Evolutionary conservation across 2,888 invertebrate species (phyloP), one percentile per base, ranked within the genome.

Genomic region (Folsomia candida): DNA sequence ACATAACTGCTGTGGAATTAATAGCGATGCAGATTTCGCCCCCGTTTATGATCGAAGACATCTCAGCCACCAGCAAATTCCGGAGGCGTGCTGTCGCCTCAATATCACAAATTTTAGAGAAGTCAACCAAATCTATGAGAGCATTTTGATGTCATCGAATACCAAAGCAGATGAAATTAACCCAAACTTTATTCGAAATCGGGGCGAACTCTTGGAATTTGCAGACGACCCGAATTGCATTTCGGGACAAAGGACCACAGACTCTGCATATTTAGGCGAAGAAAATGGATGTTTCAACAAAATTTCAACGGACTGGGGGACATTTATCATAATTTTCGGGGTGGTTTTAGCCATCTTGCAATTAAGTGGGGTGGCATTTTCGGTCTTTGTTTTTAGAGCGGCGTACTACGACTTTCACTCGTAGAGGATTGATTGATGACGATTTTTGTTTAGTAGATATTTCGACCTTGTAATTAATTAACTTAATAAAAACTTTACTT

Each of bases 1-100:
- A 1, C 54, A 68, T 51, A 29, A 63, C 26, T 75, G 75, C 28
- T 75, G 75, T 51, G 75, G 73, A 25, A 69, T 75, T 11, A 68
- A 66, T 54, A 57, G 29, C 14, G 62, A 28, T 26, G n/a, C 18
- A 2, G 62, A 62, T n/a, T 62, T 62, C 62, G 2, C 14, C 26
- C 18, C 26, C 2, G 3, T 62, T n/a, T 62, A 62, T 26, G 20
- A 22, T 4, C 14, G 28, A 11, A 2, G 3, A 6, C 28, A 28
- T 26, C 9, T 20, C 14, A 6, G n/a, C 2, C 11, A 29, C 9
- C 62, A 62, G 28, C 2, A 4, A 18, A 62, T 62, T 20, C 62
- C 62, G 28, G 62, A 62, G n/a, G 62, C 62, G 14, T 62, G 62
- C 20, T 62, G 62, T 22, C 62, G 27, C n/a, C 62, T 62, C 2